phyloP scores from a whole-genome alignment of 2,888 invertebrate genomes.

The Polia nebulosa region DNA sequence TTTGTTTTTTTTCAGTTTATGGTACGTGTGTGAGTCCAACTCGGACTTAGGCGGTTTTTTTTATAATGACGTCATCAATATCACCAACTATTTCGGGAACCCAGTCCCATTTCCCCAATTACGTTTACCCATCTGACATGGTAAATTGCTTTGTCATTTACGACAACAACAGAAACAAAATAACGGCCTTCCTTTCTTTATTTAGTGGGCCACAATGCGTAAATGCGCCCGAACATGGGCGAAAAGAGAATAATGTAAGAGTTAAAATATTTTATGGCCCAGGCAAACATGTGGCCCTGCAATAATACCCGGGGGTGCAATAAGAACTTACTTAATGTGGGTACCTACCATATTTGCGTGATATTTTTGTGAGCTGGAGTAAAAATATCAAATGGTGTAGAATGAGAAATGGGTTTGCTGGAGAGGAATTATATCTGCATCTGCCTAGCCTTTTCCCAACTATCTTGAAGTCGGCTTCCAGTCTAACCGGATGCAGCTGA shows the following conservation, averaged over 20 bases:
- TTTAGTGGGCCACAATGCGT: constrained; percentile 2
- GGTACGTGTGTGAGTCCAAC: too few species aligned
- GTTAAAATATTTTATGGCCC: constrained; percentile 44
- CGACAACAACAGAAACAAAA: background rate
- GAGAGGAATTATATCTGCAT: too few species aligned
- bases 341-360: background rate
- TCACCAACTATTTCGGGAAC: too few species aligned
- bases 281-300: constrained; percentile 26
- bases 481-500: too few species aligned
- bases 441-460: too few species aligned
- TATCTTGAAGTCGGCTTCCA: too few species aligned
- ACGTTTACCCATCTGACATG: background rate
- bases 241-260: constrained; percentile 30
- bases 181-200: constrained; percentile 3
- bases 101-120: background rate
- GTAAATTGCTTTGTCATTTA: constrained; percentile 15
- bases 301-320: constrained; percentile 33
- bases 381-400: constrained; percentile 20
- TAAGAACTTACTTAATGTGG: constrained; percentile 15
- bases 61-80: too few species aligned
- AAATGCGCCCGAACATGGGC: constrained; percentile 10
- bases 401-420: constrained; percentile 9
- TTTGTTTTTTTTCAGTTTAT: too few species aligned
- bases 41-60: too few species aligned
- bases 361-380: constrained; percentile 14